Percentiles rank a stretch among this genome's conserved stretches.
These are phyloP conservation scores for Drosophila demipolita DNA, from an alignment of 2,888 invertebrate genomes.

Conservation along the genomic window DNA sequence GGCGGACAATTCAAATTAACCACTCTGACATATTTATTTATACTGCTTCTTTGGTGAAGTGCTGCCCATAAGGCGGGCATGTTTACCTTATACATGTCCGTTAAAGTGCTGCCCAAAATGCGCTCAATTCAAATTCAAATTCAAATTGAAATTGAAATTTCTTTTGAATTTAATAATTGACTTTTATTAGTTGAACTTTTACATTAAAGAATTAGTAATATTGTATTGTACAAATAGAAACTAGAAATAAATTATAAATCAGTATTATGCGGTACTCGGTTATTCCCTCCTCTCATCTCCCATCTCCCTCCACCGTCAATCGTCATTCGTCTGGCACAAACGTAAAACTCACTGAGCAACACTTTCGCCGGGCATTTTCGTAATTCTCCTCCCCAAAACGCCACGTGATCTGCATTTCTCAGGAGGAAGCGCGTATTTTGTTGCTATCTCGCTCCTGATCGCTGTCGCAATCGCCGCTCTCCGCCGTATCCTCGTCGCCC, in stretches of 20 bases:
- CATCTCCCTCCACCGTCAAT: neutral
- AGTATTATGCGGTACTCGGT: constrained; percentile 43
- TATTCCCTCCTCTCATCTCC: neutral
- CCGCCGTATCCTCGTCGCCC: constrained; percentile 69
- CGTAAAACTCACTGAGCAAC: constrained; percentile 30
- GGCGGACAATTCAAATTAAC: neutral
- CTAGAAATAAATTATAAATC: constrained; percentile 65
- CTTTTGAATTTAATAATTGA: constrained; percentile 29
- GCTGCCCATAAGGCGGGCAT: neutral
- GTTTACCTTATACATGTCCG: neutral
- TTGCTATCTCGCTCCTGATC: constrained; percentile 82
- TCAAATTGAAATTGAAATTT: neutral
- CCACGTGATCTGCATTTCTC: constrained; percentile 79
- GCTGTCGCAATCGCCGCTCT: constrained; percentile 81
- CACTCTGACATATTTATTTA: neutral
- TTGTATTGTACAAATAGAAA: constrained; percentile 57
- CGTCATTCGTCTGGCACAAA: constrained; percentile 29
- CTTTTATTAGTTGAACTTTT: constrained; percentile 28
- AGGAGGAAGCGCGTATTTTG: constrained; percentile 82
- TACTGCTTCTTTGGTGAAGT: neutral
- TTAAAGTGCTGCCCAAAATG: neutral
- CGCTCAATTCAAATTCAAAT: neutral
- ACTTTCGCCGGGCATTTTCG: constrained; percentile 12
- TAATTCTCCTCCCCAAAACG: constrained; percentile 53
- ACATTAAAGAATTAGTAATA: constrained; percentile 39